phyloP scores from a whole-genome alignment of 2,888 invertebrate genomes.

The Clepsis dumicolana region DNA sequence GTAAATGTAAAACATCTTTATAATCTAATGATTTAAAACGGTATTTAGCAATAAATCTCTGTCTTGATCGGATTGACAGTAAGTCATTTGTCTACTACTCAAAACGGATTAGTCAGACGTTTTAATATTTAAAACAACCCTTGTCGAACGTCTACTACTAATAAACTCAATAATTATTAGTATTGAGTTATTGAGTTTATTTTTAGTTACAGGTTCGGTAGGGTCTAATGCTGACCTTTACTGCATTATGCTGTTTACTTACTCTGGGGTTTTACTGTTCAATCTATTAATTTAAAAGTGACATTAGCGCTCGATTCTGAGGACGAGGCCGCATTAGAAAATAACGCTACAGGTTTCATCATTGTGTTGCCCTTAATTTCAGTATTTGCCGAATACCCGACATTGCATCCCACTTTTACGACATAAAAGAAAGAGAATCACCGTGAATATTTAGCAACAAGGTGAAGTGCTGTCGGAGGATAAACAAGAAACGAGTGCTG shows the following conservation, averaged over 20 bases:
- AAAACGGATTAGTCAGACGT: neutral
- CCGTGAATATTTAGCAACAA: neutral
- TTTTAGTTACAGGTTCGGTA: neutral
- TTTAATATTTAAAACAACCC: neutral
- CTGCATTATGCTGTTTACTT: neutral
- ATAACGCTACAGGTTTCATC: too few relatives aligned
- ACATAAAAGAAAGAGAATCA: neutral
- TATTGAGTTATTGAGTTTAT: neutral
- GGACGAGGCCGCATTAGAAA: too few relatives aligned
- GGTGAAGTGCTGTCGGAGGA: constrained; percentile 1
- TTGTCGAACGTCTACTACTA: neutral
- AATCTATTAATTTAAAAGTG: too few relatives aligned
- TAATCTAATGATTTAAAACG: neutral
- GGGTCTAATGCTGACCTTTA: neutral
- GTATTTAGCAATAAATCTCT: constrained; percentile 22
- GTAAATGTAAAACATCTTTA: neutral
- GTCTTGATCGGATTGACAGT: constrained; percentile 20
- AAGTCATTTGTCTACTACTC: constrained; percentile 16
- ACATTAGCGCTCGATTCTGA: too few relatives aligned
- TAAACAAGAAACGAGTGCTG: neutral
- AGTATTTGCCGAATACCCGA: constrained; percentile 1
- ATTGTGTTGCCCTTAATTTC: neutral
- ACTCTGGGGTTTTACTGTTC: too few relatives aligned
- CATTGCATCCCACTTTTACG: neutral
- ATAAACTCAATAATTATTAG: too few relatives aligned